Base-by-base conservation (phyloP, 2,113 vertebrate genomes). In the Tachycineta bicolor region DNA sequence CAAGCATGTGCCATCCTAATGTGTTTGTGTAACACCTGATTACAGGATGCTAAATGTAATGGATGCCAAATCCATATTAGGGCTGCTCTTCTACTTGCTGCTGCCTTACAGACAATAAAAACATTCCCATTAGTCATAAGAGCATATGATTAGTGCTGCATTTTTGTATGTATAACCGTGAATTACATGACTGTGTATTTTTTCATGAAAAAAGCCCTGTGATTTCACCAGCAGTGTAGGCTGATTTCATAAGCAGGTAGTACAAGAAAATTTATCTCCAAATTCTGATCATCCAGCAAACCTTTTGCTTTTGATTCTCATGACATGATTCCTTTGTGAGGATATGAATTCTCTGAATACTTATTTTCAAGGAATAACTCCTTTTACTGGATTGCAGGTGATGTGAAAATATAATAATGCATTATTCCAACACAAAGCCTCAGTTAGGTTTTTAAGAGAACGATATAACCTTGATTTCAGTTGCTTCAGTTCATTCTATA, bases 371-470 rank as follows among this genome's bases (percentile, higher is more conserved):
- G 56, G 39, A 94, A 80, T 81, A 88, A n/a, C 20, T 90, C 50
- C 7, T 83, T 96, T 80, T 81, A 88, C 46, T 56, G 71, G 29
- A 7, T 47, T 80, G 14, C 65, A 55, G 83, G 5, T 94, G 55
- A 94, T 92, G 55, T 92, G 80, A 83, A 96, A 92, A 94, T 85
- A 60, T 87, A 93, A 91, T 91, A 89, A 83, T 50, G 59, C 14
- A 81, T 94, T 92, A 88, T 56, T 75, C 47, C 85, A 88, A 68
- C 28, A 49, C 59, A 92, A 93, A 87, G 28, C 56, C 39, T 77
- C 43, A 47, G 58, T 64, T 82, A 79, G 29, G 24, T 79, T 93
- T 94, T 80, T 59, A 94, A 90, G 60, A 75, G 52, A 44, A 20
- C 69, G 83, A 3, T 70, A 77, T 24, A 92, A 83, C 28, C 65